Evolutionary conservation across 2,113 vertebrate species (phyloP).

Genomic region (Okapia johnstoni): DNA sequence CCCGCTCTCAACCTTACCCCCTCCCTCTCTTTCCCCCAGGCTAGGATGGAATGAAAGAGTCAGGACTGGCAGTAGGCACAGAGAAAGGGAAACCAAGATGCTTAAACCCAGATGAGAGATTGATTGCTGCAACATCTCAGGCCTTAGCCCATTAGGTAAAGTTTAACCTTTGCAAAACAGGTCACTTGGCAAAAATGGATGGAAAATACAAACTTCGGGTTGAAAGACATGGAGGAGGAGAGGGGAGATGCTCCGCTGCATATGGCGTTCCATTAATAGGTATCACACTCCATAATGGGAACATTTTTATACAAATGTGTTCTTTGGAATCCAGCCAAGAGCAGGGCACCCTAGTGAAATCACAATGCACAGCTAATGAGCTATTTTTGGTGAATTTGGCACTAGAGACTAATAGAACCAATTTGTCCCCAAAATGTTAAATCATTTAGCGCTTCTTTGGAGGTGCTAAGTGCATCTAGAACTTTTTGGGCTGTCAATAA

Average conservation of each 20-base stretch:
- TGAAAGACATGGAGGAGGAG: slow-evolving; percentile 49
- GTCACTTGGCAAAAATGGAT: slow-evolving; percentile 66
- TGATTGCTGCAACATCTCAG: slow-evolving; percentile 69
- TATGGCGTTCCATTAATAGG: slow-evolving; percentile 79
- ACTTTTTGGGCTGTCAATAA: slow-evolving; percentile 77
- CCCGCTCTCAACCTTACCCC: slow-evolving; percentile 14
- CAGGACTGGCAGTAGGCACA: slow-evolving; percentile 37
- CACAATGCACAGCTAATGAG: slow-evolving; percentile 81
- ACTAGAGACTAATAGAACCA: slow-evolving; percentile 76
- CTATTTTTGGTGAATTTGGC: slow-evolving; percentile 82
- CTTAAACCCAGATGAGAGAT: slow-evolving; percentile 66
- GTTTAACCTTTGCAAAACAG: slow-evolving; percentile 79
- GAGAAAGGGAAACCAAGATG: slow-evolving; percentile 61
- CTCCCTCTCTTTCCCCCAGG: slow-evolving; percentile 48
- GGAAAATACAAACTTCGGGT: slow-evolving; percentile 68
- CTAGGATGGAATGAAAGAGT: slow-evolving; percentile 60
- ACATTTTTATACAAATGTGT: slow-evolving; percentile 81
- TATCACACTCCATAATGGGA: slow-evolving; percentile 81
- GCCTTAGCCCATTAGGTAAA: slow-evolving; percentile 77
- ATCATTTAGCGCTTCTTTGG: slow-evolving; percentile 81
- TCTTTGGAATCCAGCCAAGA: slow-evolving; percentile 81
- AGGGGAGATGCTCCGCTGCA: slow-evolving; percentile 60
- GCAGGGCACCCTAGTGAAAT: slow-evolving; percentile 78
- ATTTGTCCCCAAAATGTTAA: slow-evolving; percentile 82
- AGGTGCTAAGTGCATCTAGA: slow-evolving; percentile 84